Percentiles rank a stretch among this genome's conserved stretches.
phyloP scores from a whole-genome alignment of 2,888 invertebrate species.

The Cyclophora albipunctata region DNA sequence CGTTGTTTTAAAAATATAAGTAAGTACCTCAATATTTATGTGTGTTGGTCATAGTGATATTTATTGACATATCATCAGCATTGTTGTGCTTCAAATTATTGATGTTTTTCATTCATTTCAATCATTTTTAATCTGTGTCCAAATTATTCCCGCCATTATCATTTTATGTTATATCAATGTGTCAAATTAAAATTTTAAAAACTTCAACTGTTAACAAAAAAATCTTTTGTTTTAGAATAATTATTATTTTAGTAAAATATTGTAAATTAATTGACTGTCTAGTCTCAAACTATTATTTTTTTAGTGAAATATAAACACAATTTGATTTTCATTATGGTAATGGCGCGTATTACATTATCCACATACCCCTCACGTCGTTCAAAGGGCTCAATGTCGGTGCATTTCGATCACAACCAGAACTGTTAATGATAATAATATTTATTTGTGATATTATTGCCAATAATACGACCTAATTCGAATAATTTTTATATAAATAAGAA shows the following conservation, averaged over 20 bases:
- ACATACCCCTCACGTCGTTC: too few relatives aligned
- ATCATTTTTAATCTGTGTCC: slow-evolving; percentile 18
- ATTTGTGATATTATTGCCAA: slow-evolving; percentile 68
- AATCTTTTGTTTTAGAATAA: too few relatives aligned
- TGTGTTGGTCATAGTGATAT: slow-evolving; percentile 44
- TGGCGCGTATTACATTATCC: too few relatives aligned
- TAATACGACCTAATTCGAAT: slow-evolving; percentile 41
- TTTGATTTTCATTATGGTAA: too few relatives aligned
- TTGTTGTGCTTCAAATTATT: slow-evolving; percentile 62
- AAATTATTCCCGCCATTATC: neutral
- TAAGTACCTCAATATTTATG: slow-evolving; percentile 15
- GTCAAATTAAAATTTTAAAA: too few relatives aligned
- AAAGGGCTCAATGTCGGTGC: slow-evolving; percentile 18
- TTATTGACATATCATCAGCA: slow-evolving; percentile 66
- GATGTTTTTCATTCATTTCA: slow-evolving; percentile 44
- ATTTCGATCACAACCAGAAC: slow-evolving; percentile 9
- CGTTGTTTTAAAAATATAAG: slow-evolving; percentile 7
- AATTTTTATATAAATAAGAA: slow-evolving; percentile 27
- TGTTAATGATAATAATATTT: slow-evolving; percentile 40
- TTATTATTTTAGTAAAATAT: too few relatives aligned
- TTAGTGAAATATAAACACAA: too few relatives aligned
- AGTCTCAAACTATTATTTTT: too few relatives aligned
- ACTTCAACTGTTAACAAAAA: too few relatives aligned
- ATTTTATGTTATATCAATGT: neutral
- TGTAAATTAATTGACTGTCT: too few relatives aligned